Percentiles rank a stretch among this genome's conserved stretches.
Conservation (phyloP, 2,113 vertebrate genomes). For the Scomber colias region DNA sequence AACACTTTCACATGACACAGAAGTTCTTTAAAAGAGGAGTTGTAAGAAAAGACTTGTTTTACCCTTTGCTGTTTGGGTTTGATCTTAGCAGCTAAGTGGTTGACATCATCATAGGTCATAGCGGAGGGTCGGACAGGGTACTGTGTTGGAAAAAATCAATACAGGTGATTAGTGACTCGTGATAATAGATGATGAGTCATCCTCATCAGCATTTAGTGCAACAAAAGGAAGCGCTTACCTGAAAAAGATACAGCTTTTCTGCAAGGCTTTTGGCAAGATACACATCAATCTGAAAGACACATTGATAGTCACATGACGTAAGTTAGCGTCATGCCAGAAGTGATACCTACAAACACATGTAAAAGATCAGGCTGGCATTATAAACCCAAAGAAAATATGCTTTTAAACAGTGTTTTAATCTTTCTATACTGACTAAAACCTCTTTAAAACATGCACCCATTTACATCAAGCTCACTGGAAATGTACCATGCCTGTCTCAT, state of each 20-base stretch:
- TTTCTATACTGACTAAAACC: no score
- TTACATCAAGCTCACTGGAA: no score
- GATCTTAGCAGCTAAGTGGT: slow-evolving; percentile 93
- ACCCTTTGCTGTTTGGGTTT: slow-evolving; percentile 99
- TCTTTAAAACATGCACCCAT: no score
- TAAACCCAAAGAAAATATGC: no score
- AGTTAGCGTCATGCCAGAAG: no score
- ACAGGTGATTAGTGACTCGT: slow-evolving; percentile 6
- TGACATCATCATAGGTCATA: slow-evolving; percentile 94
- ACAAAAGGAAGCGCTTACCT: slow-evolving; percentile 84
- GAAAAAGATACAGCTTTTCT: slow-evolving; percentile 97
- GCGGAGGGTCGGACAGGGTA: slow-evolving; percentile 94
- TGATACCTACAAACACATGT: no score
- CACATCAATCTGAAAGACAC: slow-evolving; percentile 90
- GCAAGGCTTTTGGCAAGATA: slow-evolving; percentile 96
- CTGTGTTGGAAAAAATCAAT: slow-evolving; percentile 76
- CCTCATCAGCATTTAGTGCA: not conserved
- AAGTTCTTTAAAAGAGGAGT: no score
- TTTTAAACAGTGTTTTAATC: no score
- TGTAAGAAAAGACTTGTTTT: not conserved
- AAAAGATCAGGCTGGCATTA: no score
- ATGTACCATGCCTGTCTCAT: no score
- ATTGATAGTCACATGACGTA: not conserved
- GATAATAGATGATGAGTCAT: not conserved
- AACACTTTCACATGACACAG: not conserved